Percentiles rank a stretch among this genome's conserved stretches.
These are phyloP conservation scores for Drosophila prolongata DNA, from an alignment of 2,888 invertebrate species.

Conservation along the genomic window DNA sequence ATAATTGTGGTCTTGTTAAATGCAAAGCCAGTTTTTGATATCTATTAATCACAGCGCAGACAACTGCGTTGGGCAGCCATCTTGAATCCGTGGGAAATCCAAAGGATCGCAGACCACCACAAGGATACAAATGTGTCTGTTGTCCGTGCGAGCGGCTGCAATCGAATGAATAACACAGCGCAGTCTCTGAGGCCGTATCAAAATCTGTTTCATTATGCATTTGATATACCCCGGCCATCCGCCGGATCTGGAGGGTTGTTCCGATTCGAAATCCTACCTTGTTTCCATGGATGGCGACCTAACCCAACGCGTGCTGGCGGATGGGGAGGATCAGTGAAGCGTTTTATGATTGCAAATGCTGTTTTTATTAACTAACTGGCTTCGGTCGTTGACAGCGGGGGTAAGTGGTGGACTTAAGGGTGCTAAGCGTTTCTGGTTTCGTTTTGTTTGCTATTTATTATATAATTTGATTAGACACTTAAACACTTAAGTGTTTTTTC, in stretches of 20 bases:
- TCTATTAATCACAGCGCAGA: slow-evolving; percentile 5
- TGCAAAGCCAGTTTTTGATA: not conserved
- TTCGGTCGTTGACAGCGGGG: slow-evolving; percentile 55
- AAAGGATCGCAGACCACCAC: slow-evolving; percentile 44
- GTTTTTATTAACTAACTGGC: slow-evolving; percentile 66
- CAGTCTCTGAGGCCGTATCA: slow-evolving; percentile 52
- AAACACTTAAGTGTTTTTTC: slow-evolving; percentile 46
- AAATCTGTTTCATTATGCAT: slow-evolving; percentile 54
- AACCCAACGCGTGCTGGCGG: slow-evolving; percentile 40
- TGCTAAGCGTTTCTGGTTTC: slow-evolving; percentile 63
- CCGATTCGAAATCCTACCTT: slow-evolving; percentile 1
- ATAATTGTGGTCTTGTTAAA: not conserved
- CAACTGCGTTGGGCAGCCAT: slow-evolving; percentile 33
- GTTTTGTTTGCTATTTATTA: slow-evolving; percentile 48
- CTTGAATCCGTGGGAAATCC: slow-evolving; percentile 52
- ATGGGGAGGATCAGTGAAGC: slow-evolving; percentile 35
- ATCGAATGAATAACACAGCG: slow-evolving; percentile 21
- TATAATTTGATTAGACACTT: slow-evolving; percentile 69
- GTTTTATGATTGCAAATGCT: slow-evolving; percentile 63
- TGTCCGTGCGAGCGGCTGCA: slow-evolving; percentile 46
- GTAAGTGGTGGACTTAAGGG: slow-evolving; percentile 52
- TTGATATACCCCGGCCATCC: slow-evolving; percentile 23
- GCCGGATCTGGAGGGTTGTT: slow-evolving; percentile 35
- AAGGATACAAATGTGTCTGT: slow-evolving; percentile 63
- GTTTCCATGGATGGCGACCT: slow-evolving; percentile 34